These are phyloP conservation scores for Poeciliopsis turrubarensis DNA, from an alignment of 2,113 vertebrate species.

Conservation along the genomic window DNA sequence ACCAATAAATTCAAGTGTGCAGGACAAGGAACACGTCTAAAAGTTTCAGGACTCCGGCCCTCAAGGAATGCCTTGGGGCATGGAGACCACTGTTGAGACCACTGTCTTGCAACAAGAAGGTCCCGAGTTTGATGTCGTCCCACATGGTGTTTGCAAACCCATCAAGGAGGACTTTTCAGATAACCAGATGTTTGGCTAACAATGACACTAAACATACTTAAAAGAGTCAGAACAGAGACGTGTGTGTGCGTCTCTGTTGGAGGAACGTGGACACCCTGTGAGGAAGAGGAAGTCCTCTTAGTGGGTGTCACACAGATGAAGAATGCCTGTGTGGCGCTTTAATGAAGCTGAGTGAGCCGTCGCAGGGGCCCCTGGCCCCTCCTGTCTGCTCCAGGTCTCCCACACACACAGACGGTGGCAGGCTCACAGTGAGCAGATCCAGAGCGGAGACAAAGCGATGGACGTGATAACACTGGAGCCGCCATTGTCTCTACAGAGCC, in stretches of 20 bases:
- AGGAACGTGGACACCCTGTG: no score
- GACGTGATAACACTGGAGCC: conserved; percentile 73
- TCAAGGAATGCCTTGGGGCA: no score
- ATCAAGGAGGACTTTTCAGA: no score
- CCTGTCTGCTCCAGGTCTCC: conserved; percentile 11
- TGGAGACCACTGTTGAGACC: no score
- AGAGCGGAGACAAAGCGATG: conserved; percentile 68
- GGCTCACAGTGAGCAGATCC: conserved; percentile 50
- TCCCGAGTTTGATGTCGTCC: no score
- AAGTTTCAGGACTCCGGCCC: no score
- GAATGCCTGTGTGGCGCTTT: conserved; percentile 11
- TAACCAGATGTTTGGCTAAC: neutral
- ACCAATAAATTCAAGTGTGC: no score
- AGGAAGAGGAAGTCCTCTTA: conserved; percentile 49
- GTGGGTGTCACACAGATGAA: conserved; percentile 20
- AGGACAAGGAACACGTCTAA: no score
- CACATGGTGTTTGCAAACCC: no score
- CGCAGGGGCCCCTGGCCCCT: conserved; percentile 11
- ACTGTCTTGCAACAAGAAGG: no score
- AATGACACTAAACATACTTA: neutral
- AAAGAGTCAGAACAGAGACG: neutral
- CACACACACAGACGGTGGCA: conserved; percentile 14
- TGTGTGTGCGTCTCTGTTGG: conserved; percentile 27
- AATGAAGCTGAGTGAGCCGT: conserved; percentile 16
- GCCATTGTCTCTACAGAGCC: conserved; percentile 65